Conservation (phyloP, 2,797 vertebrate genomes). For the Threskiornis aethiopicus region DNA sequence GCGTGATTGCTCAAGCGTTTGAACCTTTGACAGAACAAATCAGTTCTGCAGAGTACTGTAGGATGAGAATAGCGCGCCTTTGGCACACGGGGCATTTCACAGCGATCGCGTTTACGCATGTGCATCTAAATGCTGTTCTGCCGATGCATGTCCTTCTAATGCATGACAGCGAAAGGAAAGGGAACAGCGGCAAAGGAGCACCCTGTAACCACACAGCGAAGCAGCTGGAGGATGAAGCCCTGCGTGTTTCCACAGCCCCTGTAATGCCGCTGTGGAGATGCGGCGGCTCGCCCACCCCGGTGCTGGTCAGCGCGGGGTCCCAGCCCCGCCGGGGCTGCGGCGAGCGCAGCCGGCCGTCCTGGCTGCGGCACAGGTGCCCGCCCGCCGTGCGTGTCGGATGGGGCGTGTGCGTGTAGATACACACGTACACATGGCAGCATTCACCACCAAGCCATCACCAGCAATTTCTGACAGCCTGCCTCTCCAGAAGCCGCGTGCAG, state of each 20-base stretch:
- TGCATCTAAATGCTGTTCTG: background rate
- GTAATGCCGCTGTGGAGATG: background rate
- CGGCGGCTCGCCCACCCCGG: rapidly evolving
- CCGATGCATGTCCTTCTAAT: background rate
- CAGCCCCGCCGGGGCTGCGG: background rate
- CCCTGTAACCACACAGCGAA: rapidly evolving
- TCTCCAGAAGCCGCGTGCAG: rapidly evolving
- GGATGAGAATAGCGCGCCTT: no score
- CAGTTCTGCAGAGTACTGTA: background rate
- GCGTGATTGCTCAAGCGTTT: background rate
- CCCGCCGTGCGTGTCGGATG: background rate
- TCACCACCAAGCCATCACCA: background rate
- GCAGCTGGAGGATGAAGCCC: background rate
- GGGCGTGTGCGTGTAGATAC: background rate
- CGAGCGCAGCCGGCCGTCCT: background rate
- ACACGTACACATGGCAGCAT: rapidly evolving
- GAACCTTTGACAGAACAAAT: background rate
- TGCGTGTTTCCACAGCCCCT: background rate
- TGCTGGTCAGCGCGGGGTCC: background rate
- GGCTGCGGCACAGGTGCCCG: background rate
- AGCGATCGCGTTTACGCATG: rapidly evolving
- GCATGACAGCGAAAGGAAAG: background rate
- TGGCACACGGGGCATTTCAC: rapidly evolving
- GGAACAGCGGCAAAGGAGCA: rapidly evolving
- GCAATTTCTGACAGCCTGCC: background rate